Percentiles rank a stretch among this genome's conserved stretches.
Evolutionary conservation across 2,888 invertebrate genomes (phyloP).

Genomic region (Latrodectus elegans): DNA sequence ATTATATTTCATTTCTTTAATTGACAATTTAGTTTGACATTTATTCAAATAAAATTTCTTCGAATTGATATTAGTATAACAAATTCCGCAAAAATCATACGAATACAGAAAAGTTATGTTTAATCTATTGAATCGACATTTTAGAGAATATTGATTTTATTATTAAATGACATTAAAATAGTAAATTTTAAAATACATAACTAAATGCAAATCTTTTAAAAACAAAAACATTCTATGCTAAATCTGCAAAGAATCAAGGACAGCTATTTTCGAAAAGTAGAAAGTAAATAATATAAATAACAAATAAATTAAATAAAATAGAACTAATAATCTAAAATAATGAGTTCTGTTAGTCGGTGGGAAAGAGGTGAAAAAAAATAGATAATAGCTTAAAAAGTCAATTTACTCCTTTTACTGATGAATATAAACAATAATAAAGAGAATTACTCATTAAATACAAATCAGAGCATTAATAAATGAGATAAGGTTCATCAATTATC

Average conservation of each 20-base stretch:
- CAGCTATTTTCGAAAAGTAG: background rate
- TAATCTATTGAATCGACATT: too few species aligned
- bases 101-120: too few species aligned
- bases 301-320: background rate
- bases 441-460: slow-evolving; percentile 47
- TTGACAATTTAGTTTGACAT: too few species aligned
- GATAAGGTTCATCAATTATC: slow-evolving; percentile 53
- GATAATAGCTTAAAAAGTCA: background rate
- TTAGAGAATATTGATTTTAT: too few species aligned
- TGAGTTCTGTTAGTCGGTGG: background rate
- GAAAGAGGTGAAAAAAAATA: background rate
- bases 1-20: too few species aligned
- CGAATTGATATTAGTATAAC: too few species aligned
- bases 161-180: too few species aligned
- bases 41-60: too few species aligned
- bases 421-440: slow-evolving; percentile 39
- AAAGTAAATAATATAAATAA: background rate
- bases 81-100: too few species aligned
- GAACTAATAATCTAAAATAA: background rate
- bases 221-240: too few species aligned
- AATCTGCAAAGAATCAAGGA: background rate
- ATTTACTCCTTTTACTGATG: background rate
- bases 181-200: too few species aligned
- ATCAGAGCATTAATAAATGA: slow-evolving; percentile 38
- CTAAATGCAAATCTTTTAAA: too few species aligned